Evolutionary conservation across 2,888 invertebrate species (phyloP).

Genomic region (Leucophenga maculata): DNA sequence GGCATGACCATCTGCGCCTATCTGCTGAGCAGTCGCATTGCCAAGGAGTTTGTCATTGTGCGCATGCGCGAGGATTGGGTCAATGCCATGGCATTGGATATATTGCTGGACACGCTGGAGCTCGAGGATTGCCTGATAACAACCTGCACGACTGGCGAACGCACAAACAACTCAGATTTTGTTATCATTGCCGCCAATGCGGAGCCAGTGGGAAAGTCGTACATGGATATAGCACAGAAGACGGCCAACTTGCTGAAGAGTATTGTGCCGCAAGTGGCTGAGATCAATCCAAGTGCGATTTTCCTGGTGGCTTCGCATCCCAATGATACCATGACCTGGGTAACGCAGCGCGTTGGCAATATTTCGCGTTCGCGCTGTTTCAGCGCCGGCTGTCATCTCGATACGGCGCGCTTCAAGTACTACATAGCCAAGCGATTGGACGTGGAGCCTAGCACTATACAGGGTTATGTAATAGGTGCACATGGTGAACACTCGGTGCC

Average conservation of each 20-base stretch:
- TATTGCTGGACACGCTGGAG: constrained; percentile 54
- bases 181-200: constrained; percentile 87
- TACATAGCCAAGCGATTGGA: constrained; percentile 82
- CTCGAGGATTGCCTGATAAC: too few relatives aligned
- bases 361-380: constrained; percentile 85
- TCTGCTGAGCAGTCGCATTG: background rate
- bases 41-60: background rate
- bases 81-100: constrained; percentile 77
- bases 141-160: background rate
- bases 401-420: constrained; percentile 88
- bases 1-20: background rate
- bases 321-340: constrained; percentile 88
- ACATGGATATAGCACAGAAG: constrained; percentile 84
- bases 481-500: constrained; percentile 89
- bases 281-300: constrained; percentile 84
- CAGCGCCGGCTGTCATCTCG: constrained; percentile 91
- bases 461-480: constrained; percentile 91
- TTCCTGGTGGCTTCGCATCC: constrained; percentile 88
- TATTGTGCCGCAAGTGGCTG: constrained; percentile 77
- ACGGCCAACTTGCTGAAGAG: constrained; percentile 87
- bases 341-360: constrained; percentile 90
- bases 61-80: constrained; percentile 55
- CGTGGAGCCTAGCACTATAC: constrained; percentile 83
- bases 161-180: constrained; percentile 19
- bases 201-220: constrained; percentile 81